Evolutionary conservation across 2,888 invertebrate species (phyloP), one percentile per base, ranked within the genome.

Genomic region (Conomelus anceps): DNA sequence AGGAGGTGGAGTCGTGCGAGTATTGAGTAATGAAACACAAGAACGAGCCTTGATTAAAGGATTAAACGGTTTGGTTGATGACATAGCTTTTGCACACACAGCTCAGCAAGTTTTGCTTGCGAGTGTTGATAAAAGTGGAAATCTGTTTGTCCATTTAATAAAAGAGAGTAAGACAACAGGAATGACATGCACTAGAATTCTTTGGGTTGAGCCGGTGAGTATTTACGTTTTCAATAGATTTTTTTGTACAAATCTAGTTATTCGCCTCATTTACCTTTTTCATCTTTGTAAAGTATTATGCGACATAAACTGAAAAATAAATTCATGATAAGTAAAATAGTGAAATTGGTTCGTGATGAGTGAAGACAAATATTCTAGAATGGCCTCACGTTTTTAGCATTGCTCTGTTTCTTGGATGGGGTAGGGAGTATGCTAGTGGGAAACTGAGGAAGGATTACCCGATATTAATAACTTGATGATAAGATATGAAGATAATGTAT

Each of bases 11-110:
- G 96, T 97, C 94, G 97, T 99, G 9, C 95, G 98, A 85, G 96
- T 99, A 17, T 96, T 97, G 11, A 97, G 97, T 93, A 95, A 95
- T 91, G 96, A 96, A 90, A 95, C 95, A 0, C 96, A 97, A 91
- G 95, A 96, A 91, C 95, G 98, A 89, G 95, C 96, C 0, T 94
- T 99, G 23, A 96, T 99, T 89, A 98, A 98, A 93, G 98, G 98
- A 85, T 96, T 98, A 95, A 95, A 95, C 88, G 98, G 98, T 84
- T 95, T 96, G 93, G 97, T 99, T n/a, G 96, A 97, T 93, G 99
- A 99, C 93, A 93, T 99, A 88, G 96, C 98, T 0, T 99, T 99
- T 94, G 98, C 98, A 3, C 96, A 97, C 93, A 96, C 97, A 86
- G 95, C 95, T 91, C 95, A 95, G 89, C 96, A 97, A 91, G 95